Evolutionary conservation across 2,888 invertebrate genomes (phyloP), one percentile per base, ranked within the genome.

Genomic region (Drosophila infuscata): DNA sequence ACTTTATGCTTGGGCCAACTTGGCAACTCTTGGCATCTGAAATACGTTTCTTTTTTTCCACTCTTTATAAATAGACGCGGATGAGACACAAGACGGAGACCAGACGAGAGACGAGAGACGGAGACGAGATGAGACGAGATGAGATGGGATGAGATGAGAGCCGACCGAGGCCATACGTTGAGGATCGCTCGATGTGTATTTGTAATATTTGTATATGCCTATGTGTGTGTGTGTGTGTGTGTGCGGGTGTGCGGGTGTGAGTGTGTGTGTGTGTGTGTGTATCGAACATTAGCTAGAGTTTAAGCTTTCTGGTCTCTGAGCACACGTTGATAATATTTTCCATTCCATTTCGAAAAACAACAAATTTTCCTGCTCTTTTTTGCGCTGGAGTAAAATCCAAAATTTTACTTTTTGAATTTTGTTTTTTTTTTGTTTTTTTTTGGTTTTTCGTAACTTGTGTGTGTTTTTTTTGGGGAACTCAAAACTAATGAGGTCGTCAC

Each of bases 31-130:
- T 67, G 70, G 66, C 67, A 88, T 81, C 82, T 77, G 64, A 81
- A 83, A 81, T 66, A 70, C 54, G 53, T 46, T 53, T 20, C n/a
- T 74, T 75, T 25, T 17, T 46, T 20, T 66, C 56, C 46, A 89
- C 88, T 89, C 88, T 89, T 85, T 85, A 85, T 88, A 85, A 85
- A 85, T 85, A 85, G 85, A 85, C 82, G 70, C 73, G 76, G 83
- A 80, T 72, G 80, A 83, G 76, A 75, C 79, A 75, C 79, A 56
- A 71, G 76, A 67, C 54, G 57, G 70, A 53, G 30, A 43, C 59
- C 32, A 60, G 82, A 52, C 66, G 67, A 25, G 48, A 60, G 82
- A 52, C 66, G 67, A 25, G 48, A 51, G 65, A 15, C 38, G 20
- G 33, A 57, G 36, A 53, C 46, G 41, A 59, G 59, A 62, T 56